Evolutionary conservation across 2,888 invertebrate genomes (phyloP), one percentile per base, ranked within the genome.

Genomic region (Dicranocentrus wangi): DNA sequence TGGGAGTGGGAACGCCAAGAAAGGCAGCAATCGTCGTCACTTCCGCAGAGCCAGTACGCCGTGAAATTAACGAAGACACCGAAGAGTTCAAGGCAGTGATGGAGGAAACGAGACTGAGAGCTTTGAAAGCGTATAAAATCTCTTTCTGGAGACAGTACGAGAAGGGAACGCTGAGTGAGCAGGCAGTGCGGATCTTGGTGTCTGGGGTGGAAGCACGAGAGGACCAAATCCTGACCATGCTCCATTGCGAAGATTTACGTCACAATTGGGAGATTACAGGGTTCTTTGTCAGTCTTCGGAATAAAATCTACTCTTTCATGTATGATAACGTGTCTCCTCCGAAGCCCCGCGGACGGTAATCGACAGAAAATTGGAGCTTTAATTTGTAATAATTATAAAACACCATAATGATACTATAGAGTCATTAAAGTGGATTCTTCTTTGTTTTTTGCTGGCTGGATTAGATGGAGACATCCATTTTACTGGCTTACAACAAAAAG

Each of bases 101-200:
- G 43, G 89, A 89, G 55, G 93, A 92, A 88, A 91, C 92, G 0
- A 90, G 92, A 76, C 89, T 91, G 65, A 89, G 92, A 2, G 90
- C 92, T 3, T 87, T 92, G 1, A 92, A 92, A 88, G 91, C 92
- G 0, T 89, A 92, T 87, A 92, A 92, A 88, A 88, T 89, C 83
- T 92, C 92, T 0, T 92, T 91, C 86, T 92, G 92, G 91, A 88
- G 92, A 1, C 93, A 92, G 87, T 92, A 91, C 85, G 92, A 92
- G 85, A 91, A 91, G 75, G 92, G 92, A 0, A 90, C 92, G 88
- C 89, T 93, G 82, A 91, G 92, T 60, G 91, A 91, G 80, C 91
- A 91, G 8, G 92, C 91, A 0, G 91, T 92, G 0, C 88, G 91
- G 63, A 88, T 90, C 1, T 87, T 93, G 17, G 90, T 91, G 2